Base-by-base conservation (phyloP, 2,888 invertebrate genomes). In the Stenoptilia bipunctidactyla region DNA sequence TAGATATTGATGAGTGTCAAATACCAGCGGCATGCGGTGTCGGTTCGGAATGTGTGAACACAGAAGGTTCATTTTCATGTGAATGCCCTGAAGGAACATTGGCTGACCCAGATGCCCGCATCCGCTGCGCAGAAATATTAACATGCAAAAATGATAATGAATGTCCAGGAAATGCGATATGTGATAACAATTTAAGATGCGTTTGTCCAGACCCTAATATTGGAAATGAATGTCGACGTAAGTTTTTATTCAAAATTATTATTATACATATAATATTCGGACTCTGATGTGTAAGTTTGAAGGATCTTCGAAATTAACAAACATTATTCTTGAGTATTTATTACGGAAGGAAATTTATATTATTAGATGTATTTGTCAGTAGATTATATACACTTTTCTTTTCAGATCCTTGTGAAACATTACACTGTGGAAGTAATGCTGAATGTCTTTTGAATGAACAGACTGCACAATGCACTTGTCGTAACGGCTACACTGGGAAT, bases 211-310 rank as follows among this genome's bases (percentile, higher is more conserved):
- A 94, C 58, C 96, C 96, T 0, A 96, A 96, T 63, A 85, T 94
- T 52, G 96, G 96, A 53, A 93, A 94, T 55, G 94, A 95, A 59
- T 96, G 96, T 57, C 88, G 95, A 72, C 96, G 93, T 93, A 87
- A 89, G 92, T 86, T 20, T 20, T 5, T 20, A 5, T 76, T 85
- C 41, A 66, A 93, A 93, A 96, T 89, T 96, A 96, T 1, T 96
- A 96, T 64, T 96, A 96, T 83, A 88, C 90, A 15, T 80, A n/a
- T n/a, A n/a, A n/a, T n/a, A n/a, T n/a, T n/a, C n/a, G n/a, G n/a
- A n/a, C n/a, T n/a, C n/a, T n/a, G n/a, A n/a, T n/a, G n/a, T n/a
- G n/a, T n/a, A n/a, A n/a, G n/a, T n/a, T n/a, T n/a, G n/a, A n/a
- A n/a, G n/a, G n/a, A n/a, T n/a, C n/a, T n/a, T n/a, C n/a, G n/a